These are phyloP conservation scores for Acrocyrtus sp. DNA, from an alignment of 2,888 invertebrate species.

Conservation along the genomic window DNA sequence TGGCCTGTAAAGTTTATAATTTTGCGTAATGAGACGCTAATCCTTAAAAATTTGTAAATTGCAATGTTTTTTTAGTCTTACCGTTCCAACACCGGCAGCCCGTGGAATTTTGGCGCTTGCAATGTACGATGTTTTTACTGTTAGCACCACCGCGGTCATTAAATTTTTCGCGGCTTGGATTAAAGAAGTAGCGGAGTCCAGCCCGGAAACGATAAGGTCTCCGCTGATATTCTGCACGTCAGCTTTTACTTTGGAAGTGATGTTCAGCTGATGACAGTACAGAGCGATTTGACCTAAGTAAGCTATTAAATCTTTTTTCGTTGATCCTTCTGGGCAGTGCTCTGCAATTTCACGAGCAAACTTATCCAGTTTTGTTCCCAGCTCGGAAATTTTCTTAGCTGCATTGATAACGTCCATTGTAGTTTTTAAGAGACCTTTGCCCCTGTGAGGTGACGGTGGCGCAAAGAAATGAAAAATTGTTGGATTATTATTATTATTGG, in stretches of 20 bases:
- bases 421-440: conserved; percentile 71
- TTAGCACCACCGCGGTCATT: conserved; percentile 72
- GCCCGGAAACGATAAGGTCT: conserved; percentile 71
- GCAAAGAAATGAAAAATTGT: too few relatives aligned
- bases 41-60: not conserved
- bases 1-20: conserved; percentile 11
- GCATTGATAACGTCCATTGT: conserved; percentile 74
- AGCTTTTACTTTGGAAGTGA: conserved; percentile 73
- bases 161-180: conserved; percentile 73
- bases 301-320: conserved; percentile 71
- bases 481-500: too few relatives aligned
- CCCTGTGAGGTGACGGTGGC: too few relatives aligned
- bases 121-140: conserved; percentile 73
- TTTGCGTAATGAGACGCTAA: conserved; percentile 1
- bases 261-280: conserved; percentile 73
- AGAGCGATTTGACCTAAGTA: conserved; percentile 72
- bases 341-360: conserved; percentile 71
- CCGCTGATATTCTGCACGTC: conserved; percentile 73
- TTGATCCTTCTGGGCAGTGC: conserved; percentile 71
- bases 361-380: conserved; percentile 70
- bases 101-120: conserved; percentile 71
- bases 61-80: conserved; percentile 8
- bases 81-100: conserved; percentile 16
- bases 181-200: conserved; percentile 72
- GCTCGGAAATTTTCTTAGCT: conserved; percentile 73